Conservation (phyloP, 2,888 invertebrate species). For the Drosophila bunnanda region DNA sequence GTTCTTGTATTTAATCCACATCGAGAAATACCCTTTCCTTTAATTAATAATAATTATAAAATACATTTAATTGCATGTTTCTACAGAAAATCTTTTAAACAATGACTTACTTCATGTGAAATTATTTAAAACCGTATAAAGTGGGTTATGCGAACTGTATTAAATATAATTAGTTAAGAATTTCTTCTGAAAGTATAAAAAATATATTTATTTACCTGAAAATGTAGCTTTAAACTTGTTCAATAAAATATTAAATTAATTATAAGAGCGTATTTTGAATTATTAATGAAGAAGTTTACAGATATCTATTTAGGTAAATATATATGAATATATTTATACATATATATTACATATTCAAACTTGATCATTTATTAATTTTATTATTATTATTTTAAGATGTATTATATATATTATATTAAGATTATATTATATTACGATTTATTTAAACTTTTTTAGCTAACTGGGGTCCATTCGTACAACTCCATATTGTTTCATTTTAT, state of each 20-base stretch:
- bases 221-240: neutral
- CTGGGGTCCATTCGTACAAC: neutral
- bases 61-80: neutral
- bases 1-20: rapidly evolving
- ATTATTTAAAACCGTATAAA: neutral
- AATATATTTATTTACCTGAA: neutral
- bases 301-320: too few species aligned
- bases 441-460: too few species aligned
- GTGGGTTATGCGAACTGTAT: neutral
- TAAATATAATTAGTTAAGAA: neutral
- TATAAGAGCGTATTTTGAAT: neutral
- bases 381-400: too few species aligned
- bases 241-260: neutral
- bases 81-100: rapidly evolving
- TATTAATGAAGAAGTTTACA: too few species aligned
- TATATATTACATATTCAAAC: too few species aligned
- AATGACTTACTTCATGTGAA: neutral
- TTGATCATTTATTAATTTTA: too few species aligned
- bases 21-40: constrained; percentile 10
- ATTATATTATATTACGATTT: too few species aligned
- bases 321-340: too few species aligned
- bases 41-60: neutral
- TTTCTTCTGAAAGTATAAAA: neutral
- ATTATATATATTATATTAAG: too few species aligned
- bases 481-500: neutral